phyloP scores from a whole-genome alignment of 2,113 vertebrate genomes.

The Cynopterus brachyotis region DNA sequence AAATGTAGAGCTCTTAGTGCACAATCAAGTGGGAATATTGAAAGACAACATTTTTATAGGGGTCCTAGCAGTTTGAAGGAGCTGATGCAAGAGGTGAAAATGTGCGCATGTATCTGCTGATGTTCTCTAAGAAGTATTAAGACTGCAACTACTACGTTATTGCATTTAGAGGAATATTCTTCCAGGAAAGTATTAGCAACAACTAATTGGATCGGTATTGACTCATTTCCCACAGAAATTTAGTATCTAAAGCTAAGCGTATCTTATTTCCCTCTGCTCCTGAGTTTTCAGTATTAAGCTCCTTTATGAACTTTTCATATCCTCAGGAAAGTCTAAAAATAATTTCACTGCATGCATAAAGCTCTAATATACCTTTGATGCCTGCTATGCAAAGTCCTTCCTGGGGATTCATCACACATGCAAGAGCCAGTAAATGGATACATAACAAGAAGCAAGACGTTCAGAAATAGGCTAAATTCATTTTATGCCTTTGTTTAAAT shows the following conservation, averaged over 20 bases:
- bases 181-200: conserved; percentile 41
- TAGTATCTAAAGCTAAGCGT: neutral
- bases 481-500: neutral
- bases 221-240: neutral
- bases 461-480: neutral
- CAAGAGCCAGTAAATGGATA: conserved; percentile 5
- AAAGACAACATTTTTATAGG: conserved; percentile 21
- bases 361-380: neutral
- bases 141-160: neutral
- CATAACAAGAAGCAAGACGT: neutral
- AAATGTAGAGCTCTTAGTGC: neutral
- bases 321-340: conserved; percentile 53
- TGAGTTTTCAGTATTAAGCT: conserved; percentile 21
- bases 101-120: neutral
- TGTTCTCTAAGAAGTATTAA: conserved; percentile 40
- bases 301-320: conserved; percentile 46
- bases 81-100: neutral
- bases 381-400: neutral
- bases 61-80: neutral
- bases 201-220: neutral
- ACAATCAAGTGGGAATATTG: neutral
- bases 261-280: neutral
- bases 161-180: conserved; percentile 24
- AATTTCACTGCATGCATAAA: neutral
- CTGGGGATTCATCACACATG: neutral